Conservation (phyloP, 1,140 invertebrate genomes). For the Nasonia vitripennis region DNA sequence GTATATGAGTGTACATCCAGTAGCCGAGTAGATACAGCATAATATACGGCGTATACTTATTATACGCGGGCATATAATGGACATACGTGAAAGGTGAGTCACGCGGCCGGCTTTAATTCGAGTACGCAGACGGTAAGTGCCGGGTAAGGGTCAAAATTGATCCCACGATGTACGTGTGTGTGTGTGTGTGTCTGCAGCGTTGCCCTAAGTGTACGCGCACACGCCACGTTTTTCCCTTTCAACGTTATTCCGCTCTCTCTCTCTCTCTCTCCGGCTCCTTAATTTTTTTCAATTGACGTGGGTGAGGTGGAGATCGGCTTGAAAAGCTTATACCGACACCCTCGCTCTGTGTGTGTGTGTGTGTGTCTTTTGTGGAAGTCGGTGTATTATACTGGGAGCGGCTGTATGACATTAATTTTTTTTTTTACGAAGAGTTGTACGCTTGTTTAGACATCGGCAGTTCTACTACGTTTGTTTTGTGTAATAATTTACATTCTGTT, state of each 20-base stretch:
- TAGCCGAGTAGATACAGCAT: background rate
- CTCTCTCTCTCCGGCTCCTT: background rate
- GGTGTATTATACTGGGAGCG: no score
- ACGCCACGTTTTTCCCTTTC: conserved; percentile 12
- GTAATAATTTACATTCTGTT: no score
- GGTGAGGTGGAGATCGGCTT: background rate
- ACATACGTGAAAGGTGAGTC: conserved; percentile 17
- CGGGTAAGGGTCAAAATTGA: conserved; percentile 18
- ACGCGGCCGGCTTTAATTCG: background rate
- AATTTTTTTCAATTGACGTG: conserved; percentile 20
- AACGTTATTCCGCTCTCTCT: background rate
- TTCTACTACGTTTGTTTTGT: no score
- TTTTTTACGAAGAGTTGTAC: background rate
- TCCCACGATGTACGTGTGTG: conserved; percentile 18
- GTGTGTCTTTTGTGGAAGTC: background rate
- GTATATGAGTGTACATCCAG: background rate
- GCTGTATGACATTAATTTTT: background rate
- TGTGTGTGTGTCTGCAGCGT: background rate
- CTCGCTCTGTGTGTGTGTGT: background rate
- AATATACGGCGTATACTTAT: background rate
- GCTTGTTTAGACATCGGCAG: no score
- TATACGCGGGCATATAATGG: background rate
- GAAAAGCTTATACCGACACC: background rate
- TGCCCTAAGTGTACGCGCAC: background rate
- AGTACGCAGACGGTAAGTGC: conserved; percentile 7